Conservation (phyloP, 2,888 invertebrate species). For the Drosophila putrida region DNA sequence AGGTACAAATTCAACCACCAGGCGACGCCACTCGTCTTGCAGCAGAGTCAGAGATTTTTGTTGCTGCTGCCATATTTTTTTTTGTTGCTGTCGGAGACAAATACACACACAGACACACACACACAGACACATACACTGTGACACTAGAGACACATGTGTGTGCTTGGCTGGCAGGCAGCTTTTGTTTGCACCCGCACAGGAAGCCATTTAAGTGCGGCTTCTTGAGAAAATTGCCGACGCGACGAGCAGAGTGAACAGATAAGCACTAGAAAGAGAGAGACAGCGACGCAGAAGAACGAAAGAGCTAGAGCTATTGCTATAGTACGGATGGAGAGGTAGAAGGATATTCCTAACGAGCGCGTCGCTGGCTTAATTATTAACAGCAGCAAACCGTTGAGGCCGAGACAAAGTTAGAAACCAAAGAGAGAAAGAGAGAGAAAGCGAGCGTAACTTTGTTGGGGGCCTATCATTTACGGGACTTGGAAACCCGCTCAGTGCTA, state of each 20-base stretch:
- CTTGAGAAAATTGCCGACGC: slow-evolving; percentile 83
- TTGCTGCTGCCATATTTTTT: slow-evolving; percentile 67
- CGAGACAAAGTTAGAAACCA: background rate
- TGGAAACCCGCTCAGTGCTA: slow-evolving; percentile 74
- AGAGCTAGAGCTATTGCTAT: background rate
- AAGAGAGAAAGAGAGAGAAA: background rate
- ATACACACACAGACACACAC: slow-evolving; percentile 30
- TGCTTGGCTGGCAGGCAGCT: slow-evolving; percentile 48
- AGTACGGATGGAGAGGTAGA: background rate
- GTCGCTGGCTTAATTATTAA: slow-evolving; percentile 63
- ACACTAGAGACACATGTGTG: slow-evolving; percentile 40
- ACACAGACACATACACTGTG: slow-evolving; percentile 13
- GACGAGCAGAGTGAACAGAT: slow-evolving; percentile 46
- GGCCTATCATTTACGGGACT: slow-evolving; percentile 60
- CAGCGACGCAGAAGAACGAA: background rate
- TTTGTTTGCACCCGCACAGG: slow-evolving; percentile 79
- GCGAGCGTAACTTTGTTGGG: slow-evolving; percentile 66
- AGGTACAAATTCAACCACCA: slow-evolving; percentile 63
- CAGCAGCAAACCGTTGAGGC: slow-evolving; percentile 15
- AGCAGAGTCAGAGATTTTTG: slow-evolving; percentile 64
- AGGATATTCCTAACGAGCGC: slow-evolving; percentile 56
- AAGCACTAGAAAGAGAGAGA: slow-evolving; percentile 14
- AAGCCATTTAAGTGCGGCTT: slow-evolving; percentile 84
- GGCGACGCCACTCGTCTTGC: slow-evolving; percentile 62
- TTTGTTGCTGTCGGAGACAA: slow-evolving; percentile 65